A percentile compares a stretch with the other conserved stretches of the same genome.
phyloP scores from a whole-genome alignment of 2,888 invertebrate species.

The Brenthis hecate region DNA sequence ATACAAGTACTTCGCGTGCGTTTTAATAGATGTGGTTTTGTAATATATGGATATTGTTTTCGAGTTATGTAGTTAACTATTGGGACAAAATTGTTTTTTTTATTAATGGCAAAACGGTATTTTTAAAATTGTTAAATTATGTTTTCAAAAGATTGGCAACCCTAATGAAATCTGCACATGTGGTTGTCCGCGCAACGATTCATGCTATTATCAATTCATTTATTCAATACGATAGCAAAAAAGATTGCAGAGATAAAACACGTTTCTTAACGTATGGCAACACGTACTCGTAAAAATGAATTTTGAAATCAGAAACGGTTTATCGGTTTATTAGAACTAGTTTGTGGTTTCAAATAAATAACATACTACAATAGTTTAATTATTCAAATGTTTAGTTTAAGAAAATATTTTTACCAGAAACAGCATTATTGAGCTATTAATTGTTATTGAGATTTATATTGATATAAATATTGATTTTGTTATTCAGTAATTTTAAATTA shows the following conservation, averaged over 20 bases:
- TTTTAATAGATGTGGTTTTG: neutral
- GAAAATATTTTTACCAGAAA: constrained; percentile 20
- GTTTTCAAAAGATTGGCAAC: constrained; percentile 10
- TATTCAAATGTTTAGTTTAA: constrained; percentile 3
- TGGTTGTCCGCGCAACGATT: constrained; percentile 8
- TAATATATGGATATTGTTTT: too few species aligned
- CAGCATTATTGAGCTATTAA: constrained; percentile 11
- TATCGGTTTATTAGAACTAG: constrained; percentile 7
- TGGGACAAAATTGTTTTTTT: neutral
- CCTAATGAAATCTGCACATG: constrained; percentile 12
- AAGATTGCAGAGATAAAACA: constrained; percentile 8
- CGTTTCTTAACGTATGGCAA: constrained; percentile 27
- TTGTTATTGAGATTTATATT: neutral
- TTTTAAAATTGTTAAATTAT: constrained; percentile 1
- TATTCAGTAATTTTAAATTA: neutral
- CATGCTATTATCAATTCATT: constrained; percentile 13
- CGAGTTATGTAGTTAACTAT: neutral
- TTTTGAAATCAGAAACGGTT: constrained; percentile 29
- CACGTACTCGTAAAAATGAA: constrained; percentile 26
- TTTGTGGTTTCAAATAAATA: constrained; percentile 26
- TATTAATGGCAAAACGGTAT: neutral
- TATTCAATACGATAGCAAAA: constrained; percentile 11
- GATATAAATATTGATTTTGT: neutral
- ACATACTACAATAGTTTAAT: constrained; percentile 6
- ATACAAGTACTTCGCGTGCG: neutral